These are phyloP conservation scores for Nanorana parkeri DNA, from an alignment of 2,113 vertebrate genomes.

Conservation along the genomic window DNA sequence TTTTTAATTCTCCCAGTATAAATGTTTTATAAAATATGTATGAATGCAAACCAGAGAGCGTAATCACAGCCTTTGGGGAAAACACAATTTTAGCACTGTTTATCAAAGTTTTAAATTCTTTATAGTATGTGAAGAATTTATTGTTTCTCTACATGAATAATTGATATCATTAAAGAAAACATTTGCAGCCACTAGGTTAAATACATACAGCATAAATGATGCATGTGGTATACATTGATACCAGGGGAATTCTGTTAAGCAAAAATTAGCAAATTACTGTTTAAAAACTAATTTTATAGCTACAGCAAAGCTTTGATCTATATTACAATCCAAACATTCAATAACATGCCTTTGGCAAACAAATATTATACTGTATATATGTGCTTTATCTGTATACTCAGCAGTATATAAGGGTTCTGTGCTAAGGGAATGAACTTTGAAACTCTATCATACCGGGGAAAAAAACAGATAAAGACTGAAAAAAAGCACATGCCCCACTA, in stretches of 20 bases:
- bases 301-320: slow-evolving; percentile 14
- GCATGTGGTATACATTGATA: slow-evolving; percentile 56
- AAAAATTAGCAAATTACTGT: slow-evolving; percentile 38
- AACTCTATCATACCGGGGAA: neutral
- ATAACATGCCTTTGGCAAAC: slow-evolving; percentile 13
- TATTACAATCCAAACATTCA: neutral
- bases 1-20: slow-evolving; percentile 49
- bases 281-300: slow-evolving; percentile 22
- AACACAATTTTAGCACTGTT: slow-evolving; percentile 64
- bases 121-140: slow-evolving; percentile 58
- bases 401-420: neutral
- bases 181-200: slow-evolving; percentile 60
- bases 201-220: slow-evolving; percentile 59
- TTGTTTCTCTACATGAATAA: slow-evolving; percentile 62
- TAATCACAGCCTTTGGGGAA: slow-evolving; percentile 56
- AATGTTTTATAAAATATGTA: slow-evolving; percentile 66
- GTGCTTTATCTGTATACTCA: neutral
- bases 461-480: neutral
- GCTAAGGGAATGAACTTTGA: slow-evolving; percentile 1
- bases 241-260: slow-evolving; percentile 37
- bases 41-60: slow-evolving; percentile 55
- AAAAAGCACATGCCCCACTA: neutral
- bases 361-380: neutral
- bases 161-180: slow-evolving; percentile 63
- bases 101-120: slow-evolving; percentile 63